A percentile compares a stretch with the other conserved stretches of the same genome.
These are phyloP conservation scores for Dendrocopos noguchii DNA, from an alignment of 2,113 vertebrate genomes.

Conservation along the genomic window DNA sequence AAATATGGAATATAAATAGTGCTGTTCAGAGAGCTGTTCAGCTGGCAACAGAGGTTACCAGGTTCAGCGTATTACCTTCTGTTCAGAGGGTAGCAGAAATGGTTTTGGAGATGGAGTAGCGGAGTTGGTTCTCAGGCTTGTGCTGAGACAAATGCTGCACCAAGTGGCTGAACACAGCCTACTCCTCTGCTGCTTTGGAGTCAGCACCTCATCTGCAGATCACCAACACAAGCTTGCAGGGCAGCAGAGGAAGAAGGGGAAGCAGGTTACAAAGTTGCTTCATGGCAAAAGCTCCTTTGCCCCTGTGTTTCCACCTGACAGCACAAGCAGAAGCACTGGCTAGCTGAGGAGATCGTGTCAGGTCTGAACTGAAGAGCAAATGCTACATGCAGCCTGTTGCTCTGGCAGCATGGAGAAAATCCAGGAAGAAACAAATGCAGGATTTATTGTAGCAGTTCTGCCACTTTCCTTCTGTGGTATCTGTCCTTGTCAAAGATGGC, in stretches of 20 bases:
- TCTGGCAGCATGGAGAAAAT: background rate
- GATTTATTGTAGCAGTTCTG: background rate
- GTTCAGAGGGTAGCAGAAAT: background rate
- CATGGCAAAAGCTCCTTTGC: background rate
- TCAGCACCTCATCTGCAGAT: background rate
- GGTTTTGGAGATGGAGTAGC: background rate
- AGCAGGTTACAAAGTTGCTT: background rate
- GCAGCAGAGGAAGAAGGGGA: background rate
- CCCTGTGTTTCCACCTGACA: fast-evolving
- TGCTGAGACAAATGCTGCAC: background rate
- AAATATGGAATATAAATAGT: background rate
- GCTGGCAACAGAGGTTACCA: too few relatives aligned
- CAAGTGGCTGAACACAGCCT: too few relatives aligned
- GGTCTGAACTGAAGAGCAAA: background rate
- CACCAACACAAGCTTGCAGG: background rate
- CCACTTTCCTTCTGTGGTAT: background rate
- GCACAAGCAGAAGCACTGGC: background rate
- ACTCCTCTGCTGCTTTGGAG: background rate
- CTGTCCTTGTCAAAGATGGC: background rate
- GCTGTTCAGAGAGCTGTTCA: background rate
- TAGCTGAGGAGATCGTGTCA: fast-evolving
- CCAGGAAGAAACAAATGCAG: background rate
- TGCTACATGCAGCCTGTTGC: background rate
- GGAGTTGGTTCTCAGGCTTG: background rate
- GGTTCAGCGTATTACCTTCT: too few relatives aligned